Conservation (phyloP, 2,797 vertebrate species). For the Poecilia gillii region DNA sequence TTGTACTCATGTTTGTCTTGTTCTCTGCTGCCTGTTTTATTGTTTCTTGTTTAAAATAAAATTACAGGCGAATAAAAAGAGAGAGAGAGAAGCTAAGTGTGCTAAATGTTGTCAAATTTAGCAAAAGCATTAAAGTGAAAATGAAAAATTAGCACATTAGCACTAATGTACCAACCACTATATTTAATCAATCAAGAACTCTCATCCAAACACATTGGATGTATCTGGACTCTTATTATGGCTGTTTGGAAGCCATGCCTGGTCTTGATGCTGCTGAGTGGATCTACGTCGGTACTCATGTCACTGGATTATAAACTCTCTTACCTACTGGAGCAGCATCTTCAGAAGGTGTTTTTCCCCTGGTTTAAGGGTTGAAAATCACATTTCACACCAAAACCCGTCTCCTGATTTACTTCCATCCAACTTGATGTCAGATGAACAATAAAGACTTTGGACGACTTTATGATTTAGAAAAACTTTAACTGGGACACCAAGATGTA, state of each 20-base stretch:
- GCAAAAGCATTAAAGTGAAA: too few species aligned
- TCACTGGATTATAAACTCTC: neutral
- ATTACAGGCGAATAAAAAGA: too few species aligned
- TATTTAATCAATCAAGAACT: neutral
- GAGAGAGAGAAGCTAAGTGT: too few species aligned
- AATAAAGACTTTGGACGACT: constrained; percentile 8
- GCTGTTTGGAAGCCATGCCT: neutral
- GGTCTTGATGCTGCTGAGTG: neutral
- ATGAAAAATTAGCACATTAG: too few species aligned
- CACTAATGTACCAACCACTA: too few species aligned
- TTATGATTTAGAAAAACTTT: constrained; percentile 20
- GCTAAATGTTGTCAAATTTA: too few species aligned
- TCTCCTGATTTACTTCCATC: neutral
- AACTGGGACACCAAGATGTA: constrained; percentile 21
- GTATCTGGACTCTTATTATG: neutral
- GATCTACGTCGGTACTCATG: neutral
- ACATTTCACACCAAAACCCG: neutral
- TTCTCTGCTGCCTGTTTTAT: too few species aligned
- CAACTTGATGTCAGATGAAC: neutral
- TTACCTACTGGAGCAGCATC: neutral
- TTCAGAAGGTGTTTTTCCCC: neutral
- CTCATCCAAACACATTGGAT: neutral
- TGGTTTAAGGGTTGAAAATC: neutral
- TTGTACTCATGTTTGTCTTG: too few species aligned
- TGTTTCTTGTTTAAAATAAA: too few species aligned